These are phyloP conservation scores for Brenthis hecate DNA, from an alignment of 2,888 invertebrate species.

Conservation along the genomic window DNA sequence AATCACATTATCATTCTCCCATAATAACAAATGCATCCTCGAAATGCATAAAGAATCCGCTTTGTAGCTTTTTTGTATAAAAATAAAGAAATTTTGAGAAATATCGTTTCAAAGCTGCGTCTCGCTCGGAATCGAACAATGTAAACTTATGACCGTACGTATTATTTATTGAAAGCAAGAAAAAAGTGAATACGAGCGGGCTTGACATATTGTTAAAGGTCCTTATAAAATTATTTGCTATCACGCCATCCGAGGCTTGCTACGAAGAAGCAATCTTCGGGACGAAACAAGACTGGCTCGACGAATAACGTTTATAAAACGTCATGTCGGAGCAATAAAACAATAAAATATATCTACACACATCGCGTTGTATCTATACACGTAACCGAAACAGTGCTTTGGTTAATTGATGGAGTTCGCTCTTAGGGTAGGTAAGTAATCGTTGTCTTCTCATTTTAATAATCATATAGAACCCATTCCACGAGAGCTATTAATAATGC, in stretches of 20 bases:
- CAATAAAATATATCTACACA: slow-evolving; percentile 45
- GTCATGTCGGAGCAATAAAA: slow-evolving; percentile 55
- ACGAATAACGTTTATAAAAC: slow-evolving; percentile 53
- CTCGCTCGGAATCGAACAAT: slow-evolving; percentile 74
- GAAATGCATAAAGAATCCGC: slow-evolving; percentile 78
- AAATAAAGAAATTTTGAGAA: slow-evolving; percentile 68
- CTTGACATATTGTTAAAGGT: slow-evolving; percentile 79
- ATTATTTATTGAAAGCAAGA: slow-evolving; percentile 78
- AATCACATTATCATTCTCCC: slow-evolving; percentile 81
- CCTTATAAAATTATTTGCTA: slow-evolving; percentile 81
- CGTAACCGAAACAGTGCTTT: slow-evolving; percentile 48
- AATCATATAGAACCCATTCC: slow-evolving; percentile 66
- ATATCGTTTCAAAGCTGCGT: slow-evolving; percentile 68
- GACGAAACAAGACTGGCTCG: slow-evolving; percentile 59
- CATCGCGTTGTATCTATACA: slow-evolving; percentile 48
- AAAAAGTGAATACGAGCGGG: slow-evolving; percentile 64
- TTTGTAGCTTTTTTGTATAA: slow-evolving; percentile 65
- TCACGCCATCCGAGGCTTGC: slow-evolving; percentile 73
- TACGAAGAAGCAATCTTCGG: slow-evolving; percentile 66
- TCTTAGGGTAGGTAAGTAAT: slow-evolving; percentile 63
- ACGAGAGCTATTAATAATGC: slow-evolving; percentile 77
- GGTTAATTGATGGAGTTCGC: slow-evolving; percentile 56
- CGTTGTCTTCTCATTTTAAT: slow-evolving; percentile 72
- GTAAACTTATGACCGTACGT: slow-evolving; percentile 76
- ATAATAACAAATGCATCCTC: slow-evolving; percentile 77